These are phyloP conservation scores for Porites lobata DNA, from an alignment of 92 coral and sea anemone genomes.

Conservation along the genomic window DNA sequence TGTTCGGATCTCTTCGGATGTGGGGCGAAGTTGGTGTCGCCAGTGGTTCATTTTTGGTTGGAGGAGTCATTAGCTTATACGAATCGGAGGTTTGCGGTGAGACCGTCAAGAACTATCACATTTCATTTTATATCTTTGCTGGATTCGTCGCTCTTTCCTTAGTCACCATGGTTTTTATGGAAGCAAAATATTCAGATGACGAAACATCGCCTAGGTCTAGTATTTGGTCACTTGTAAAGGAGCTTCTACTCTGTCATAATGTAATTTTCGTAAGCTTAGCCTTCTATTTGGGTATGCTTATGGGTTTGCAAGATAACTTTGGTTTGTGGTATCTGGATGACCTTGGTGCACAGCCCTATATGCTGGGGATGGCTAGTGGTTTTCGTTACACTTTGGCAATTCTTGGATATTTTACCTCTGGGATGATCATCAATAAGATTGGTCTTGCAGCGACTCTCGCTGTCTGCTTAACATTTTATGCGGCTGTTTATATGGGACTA, in stretches of 20 bases:
- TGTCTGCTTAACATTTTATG: slow-evolving; percentile 16
- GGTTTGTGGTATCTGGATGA: slow-evolving; percentile 73
- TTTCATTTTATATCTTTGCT: slow-evolving; percentile 53
- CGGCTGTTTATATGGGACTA: slow-evolving; percentile 15
- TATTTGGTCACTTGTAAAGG: neutral
- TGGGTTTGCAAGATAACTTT: slow-evolving; percentile 57
- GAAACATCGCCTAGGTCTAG: neutral
- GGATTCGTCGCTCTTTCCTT: slow-evolving; percentile 41
- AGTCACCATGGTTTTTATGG: neutral
- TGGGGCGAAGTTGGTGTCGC: slow-evolving; percentile 71
- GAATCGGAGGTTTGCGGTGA: slow-evolving; percentile 39
- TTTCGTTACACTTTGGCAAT: slow-evolving; percentile 28
- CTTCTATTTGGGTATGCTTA: slow-evolving; percentile 36
- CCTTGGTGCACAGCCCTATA: slow-evolving; percentile 54
- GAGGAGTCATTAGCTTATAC: slow-evolving; percentile 49
- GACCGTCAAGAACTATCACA: slow-evolving; percentile 37
- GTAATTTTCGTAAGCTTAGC: neutral
- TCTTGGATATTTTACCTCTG: slow-evolving; percentile 27
- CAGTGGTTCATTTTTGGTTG: slow-evolving; percentile 45
- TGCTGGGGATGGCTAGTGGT: slow-evolving; percentile 67
- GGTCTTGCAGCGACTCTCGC: slow-evolving; percentile 39
- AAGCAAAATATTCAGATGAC: slow-evolving; percentile 33
- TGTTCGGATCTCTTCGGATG: slow-evolving; percentile 55
- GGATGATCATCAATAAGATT: slow-evolving; percentile 12
- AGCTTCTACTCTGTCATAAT: slow-evolving; percentile 14